phyloP scores from a whole-genome alignment of 1,140 invertebrate species.

The Hylaeus volcanicus region DNA sequence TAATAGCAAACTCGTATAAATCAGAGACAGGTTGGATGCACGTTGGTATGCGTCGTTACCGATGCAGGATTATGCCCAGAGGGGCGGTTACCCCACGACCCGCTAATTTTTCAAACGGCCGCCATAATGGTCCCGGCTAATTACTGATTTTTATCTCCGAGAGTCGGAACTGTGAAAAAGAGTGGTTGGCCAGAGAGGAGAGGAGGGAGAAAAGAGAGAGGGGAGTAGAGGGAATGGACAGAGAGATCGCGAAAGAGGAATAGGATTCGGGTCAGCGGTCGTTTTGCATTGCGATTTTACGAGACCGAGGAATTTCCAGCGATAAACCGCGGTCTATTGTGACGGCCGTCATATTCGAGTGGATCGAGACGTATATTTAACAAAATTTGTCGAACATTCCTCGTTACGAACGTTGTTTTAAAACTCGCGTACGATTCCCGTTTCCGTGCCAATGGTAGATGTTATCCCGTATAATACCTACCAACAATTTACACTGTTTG shows the following conservation, averaged over 20 bases:
- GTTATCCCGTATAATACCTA: not conserved
- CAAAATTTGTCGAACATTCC: not conserved
- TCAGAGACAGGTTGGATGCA: conserved; percentile 78
- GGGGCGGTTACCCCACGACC: conserved; percentile 77
- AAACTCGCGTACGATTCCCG: no score
- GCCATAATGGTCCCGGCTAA: conserved; percentile 80
- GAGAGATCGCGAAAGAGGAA: conserved; percentile 29
- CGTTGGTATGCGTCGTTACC: conserved; percentile 65
- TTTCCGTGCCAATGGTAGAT: no score
- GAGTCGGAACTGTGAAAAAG: conserved; percentile 53
- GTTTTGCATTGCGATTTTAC: conserved; percentile 27
- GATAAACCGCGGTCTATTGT: conserved; percentile 1
- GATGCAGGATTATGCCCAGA: conserved; percentile 76
- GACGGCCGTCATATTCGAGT: not conserved
- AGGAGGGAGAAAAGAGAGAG: conserved; percentile 3
- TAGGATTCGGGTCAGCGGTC: conserved; percentile 37
- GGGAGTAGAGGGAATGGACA: not conserved
- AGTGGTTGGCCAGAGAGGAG: conserved; percentile 23
- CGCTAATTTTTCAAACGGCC: conserved; percentile 80
- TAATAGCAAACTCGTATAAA: conserved; percentile 81
- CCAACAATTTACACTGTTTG: not conserved
- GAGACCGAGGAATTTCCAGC: conserved; percentile 18
- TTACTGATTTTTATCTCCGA: conserved; percentile 80
- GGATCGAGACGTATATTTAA: conserved; percentile 1
- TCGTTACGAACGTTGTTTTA: no score